phyloP scores from a whole-genome alignment of 64 coral and sea anemone genomes.

The Astreopora myriophthalma region DNA sequence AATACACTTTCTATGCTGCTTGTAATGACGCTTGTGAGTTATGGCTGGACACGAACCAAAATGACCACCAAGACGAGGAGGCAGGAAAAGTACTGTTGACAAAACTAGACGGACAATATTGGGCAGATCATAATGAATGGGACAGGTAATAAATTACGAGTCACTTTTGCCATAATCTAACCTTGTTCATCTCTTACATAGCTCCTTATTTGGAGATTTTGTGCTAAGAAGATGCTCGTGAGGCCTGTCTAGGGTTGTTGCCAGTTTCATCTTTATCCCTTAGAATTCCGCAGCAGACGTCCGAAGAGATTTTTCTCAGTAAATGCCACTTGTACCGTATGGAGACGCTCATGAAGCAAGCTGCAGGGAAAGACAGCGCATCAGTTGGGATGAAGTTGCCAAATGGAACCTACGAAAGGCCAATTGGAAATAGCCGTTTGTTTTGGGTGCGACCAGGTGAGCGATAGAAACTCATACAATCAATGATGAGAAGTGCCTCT shows the following conservation, averaged over 20 bases:
- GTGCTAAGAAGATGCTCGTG: too few species aligned
- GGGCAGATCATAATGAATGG: slow-evolving; percentile 13
- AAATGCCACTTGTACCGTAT: slow-evolving; percentile 71
- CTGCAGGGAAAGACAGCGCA: slow-evolving; percentile 5
- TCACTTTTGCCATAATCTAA: neutral
- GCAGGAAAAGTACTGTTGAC: neutral
- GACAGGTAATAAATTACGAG: neutral
- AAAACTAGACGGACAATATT: neutral
- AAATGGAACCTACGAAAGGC: slow-evolving; percentile 74
- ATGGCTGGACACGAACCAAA: neutral
- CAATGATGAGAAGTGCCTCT: too few species aligned
- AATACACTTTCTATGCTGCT: slow-evolving; percentile 53
- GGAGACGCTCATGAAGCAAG: slow-evolving; percentile 70
- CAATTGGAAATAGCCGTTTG: slow-evolving; percentile 39
- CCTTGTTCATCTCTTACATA: neutral
- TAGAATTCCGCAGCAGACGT: slow-evolving; percentile 67
- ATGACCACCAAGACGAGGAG: neutral
- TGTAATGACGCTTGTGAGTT: slow-evolving; percentile 52
- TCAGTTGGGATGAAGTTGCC: slow-evolving; percentile 85
- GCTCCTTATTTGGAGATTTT: neutral
- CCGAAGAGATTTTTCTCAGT: slow-evolving; percentile 55
- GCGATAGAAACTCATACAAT: too few species aligned
- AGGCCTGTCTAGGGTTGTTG: neutral
- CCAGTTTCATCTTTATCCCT: neutral
- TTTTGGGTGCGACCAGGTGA: slow-evolving; percentile 87